Evolutionary conservation across 2,888 invertebrate species (phyloP).

Genomic region (Stratiomys singularior): DNA sequence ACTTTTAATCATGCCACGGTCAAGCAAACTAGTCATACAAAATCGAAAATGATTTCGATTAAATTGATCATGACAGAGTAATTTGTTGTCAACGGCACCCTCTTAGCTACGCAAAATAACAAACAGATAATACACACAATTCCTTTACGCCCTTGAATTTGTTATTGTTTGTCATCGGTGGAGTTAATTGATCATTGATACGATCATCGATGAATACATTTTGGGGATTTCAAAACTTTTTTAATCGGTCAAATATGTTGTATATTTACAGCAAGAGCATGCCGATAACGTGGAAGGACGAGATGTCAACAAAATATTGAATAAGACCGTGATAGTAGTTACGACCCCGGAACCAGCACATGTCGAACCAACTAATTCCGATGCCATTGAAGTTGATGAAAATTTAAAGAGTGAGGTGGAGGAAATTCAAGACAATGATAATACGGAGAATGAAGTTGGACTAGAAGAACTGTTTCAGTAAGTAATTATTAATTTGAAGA

Average conservation of each 20-base stretch:
- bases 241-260: background rate
- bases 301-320: background rate
- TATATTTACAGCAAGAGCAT: constrained; percentile 30
- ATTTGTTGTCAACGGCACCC: constrained; percentile 4
- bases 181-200: background rate
- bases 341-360: constrained; percentile 27
- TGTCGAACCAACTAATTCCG: constrained; percentile 6
- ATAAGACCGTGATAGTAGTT: background rate
- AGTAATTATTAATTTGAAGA: background rate
- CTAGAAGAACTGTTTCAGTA: constrained; percentile 53
- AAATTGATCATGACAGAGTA: background rate
- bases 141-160: background rate
- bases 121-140: too few relatives aligned
- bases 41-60: background rate
- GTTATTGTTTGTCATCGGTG: background rate
- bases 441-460: constrained; percentile 40
- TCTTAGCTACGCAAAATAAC: too few relatives aligned
- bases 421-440: constrained; percentile 50
- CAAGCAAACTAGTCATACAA: background rate
- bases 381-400: constrained; percentile 5
- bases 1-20: constrained; percentile 8
- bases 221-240: background rate
- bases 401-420: constrained; percentile 50
- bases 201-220: background rate
- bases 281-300: background rate